Evolutionary conservation across 2,797 vertebrate genomes (phyloP), one percentile per base, ranked within the genome.

Genomic region (Bovichtus diacanthus): DNA sequence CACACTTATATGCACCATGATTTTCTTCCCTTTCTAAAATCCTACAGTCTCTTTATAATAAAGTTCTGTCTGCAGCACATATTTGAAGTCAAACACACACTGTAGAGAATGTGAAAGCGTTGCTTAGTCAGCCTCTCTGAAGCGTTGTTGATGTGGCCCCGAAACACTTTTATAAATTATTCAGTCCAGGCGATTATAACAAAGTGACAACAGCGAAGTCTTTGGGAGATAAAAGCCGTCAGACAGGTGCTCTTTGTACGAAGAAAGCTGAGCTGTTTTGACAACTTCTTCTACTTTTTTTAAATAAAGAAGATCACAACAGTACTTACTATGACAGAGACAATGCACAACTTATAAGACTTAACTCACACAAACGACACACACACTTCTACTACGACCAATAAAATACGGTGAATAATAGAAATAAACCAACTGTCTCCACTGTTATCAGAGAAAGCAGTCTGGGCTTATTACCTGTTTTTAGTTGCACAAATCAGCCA

Each of bases 111-210:
- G 18, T 2, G 2, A 53, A 49, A 15, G 1, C 19, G 4, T 31
- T 0, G 23, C 46, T 15, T 0, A 23, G 12, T 56, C 71, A 73
- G 0, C 10, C 13, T 44, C 25, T 43, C 47, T n/a, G 6, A 47
- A 13, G 25, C 60, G 23, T 25, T 16, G 56, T 25, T 47, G 67
- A 3, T 51, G 63, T 27, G 21, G 10, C 34, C 15, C 44, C 2
- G 5, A 49, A 50, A 59, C 16, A 9, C 5, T 80, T 80, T 49
- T 51, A 86, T 91, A 4, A 88, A 89, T 89, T 70, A 90, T 88
- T 89, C 71, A 87, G 70, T 12, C n/a, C 27, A 18, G 39, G 15
- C 1, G 25, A 84, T 56, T 53, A 80, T 66, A 21, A 70, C 36
- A 78, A 79, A 59, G 82, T 58, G 34, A 81, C 55, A 55, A 59